Conservation (phyloP, 35 echinoderm and acorn worm genomes). For the Amphiura filiformis region DNA sequence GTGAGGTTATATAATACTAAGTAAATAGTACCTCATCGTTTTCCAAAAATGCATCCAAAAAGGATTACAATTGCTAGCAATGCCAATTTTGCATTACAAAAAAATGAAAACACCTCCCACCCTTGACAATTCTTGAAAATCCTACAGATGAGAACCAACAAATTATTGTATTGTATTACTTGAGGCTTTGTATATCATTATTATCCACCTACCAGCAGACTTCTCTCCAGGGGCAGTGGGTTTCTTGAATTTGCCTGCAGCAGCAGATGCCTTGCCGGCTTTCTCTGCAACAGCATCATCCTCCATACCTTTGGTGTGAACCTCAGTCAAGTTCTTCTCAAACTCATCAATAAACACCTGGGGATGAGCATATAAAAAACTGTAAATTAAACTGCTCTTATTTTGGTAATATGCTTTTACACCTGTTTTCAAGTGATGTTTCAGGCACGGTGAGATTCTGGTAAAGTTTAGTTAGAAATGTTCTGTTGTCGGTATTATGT, state of each 20-base stretch:
- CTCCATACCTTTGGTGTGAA: constrained; percentile 81
- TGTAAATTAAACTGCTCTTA: no score
- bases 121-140: neutral
- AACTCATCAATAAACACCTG: constrained; percentile 88
- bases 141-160: neutral
- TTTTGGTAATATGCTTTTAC: no score
- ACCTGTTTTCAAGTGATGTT: no score
- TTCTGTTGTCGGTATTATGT: no score
- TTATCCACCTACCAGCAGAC: neutral
- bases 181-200: neutral
- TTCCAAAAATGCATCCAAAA: no score
- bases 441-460: no score
- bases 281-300: constrained; percentile 82
- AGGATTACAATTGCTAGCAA: no score
- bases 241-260: constrained; percentile 34
- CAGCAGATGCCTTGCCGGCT: constrained; percentile 74
- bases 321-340: constrained; percentile 78
- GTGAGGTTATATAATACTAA: neutral
- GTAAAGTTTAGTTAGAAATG: no score
- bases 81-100: neutral
- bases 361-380: no score
- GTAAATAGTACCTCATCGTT: no score
- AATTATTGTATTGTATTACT: no score
- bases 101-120: neutral
- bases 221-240: neutral